These are phyloP conservation scores for Oxyteleia sp. DNA, from an alignment of 2,888 invertebrate species.

Conservation along the genomic window DNA sequence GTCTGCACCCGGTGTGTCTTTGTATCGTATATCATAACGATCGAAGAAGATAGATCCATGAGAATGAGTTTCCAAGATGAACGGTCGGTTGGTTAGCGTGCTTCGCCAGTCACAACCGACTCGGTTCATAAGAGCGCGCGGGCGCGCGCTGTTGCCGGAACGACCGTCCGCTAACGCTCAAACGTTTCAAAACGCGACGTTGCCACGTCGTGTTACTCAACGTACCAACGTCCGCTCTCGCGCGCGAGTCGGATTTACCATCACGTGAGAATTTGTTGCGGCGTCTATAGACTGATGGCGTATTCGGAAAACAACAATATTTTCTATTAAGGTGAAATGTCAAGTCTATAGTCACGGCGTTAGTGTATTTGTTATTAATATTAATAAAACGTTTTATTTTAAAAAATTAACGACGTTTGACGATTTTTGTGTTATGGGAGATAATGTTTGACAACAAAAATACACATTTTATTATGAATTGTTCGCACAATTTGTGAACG, in stretches of 20 bases:
- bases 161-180: constrained; percentile 8
- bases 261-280: constrained; percentile 38
- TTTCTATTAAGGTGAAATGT: too few relatives aligned
- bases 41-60: constrained; percentile 47
- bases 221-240: constrained; percentile 17
- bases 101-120: constrained; percentile 50
- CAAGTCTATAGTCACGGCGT: too few relatives aligned
- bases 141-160: constrained; percentile 38
- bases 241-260: constrained; percentile 16
- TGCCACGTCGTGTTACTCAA: constrained; percentile 29
- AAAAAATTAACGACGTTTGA: too few relatives aligned
- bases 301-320: too few relatives aligned
- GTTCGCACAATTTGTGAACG: too few relatives aligned
- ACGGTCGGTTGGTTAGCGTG: constrained; percentile 58
- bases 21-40: constrained; percentile 37
- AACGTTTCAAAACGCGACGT: constrained; percentile 17
- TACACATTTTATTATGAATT: too few relatives aligned
- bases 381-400: too few relatives aligned
- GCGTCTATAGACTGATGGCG: too few relatives aligned
- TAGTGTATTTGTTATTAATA: too few relatives aligned
- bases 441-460: too few relatives aligned
- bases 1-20: background rate
- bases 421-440: too few relatives aligned
- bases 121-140: constrained; percentile 55
- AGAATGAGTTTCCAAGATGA: constrained; percentile 62